phyloP scores from a whole-genome alignment of 1,140 invertebrate genomes.

The Teleopsis dalmanni region DNA sequence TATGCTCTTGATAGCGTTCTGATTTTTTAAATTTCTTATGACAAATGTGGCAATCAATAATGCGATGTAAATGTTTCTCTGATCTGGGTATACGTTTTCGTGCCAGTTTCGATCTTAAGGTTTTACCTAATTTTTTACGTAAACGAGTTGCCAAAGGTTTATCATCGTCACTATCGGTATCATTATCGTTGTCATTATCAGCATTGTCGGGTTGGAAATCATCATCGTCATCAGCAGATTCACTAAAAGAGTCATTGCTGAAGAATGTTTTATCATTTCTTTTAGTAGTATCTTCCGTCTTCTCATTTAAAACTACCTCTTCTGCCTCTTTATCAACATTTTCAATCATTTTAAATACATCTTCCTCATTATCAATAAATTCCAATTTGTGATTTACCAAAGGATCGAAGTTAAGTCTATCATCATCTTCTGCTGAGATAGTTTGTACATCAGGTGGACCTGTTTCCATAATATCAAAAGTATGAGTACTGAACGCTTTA shows the following conservation, averaged over 20 bases:
- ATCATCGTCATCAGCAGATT: constrained; percentile 11
- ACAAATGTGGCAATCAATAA: constrained; percentile 38
- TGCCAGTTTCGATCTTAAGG: constrained; percentile 8
- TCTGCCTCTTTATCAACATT: constrained; percentile 30
- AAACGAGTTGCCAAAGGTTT: constrained; percentile 29
- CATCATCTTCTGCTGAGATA: constrained; percentile 25
- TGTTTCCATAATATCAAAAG: constrained; percentile 3
- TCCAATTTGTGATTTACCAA: constrained; percentile 37
- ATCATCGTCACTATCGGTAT: constrained; percentile 31
- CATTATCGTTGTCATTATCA: constrained; percentile 26
- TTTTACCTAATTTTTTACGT: constrained; percentile 5
- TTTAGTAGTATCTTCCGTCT: constrained; percentile 13
- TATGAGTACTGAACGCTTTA: constrained; percentile 20
- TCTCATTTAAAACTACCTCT: constrained; percentile 18
- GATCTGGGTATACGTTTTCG: constrained; percentile 25
- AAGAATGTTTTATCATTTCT: no score
- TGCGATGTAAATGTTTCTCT: constrained; percentile 30
- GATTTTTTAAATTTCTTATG: constrained; percentile 39
- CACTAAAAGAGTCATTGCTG: constrained; percentile 12
- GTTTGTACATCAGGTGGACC: neutral
- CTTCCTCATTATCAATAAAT: constrained; percentile 36
- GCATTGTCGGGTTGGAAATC: constrained; percentile 9
- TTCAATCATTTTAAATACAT: constrained; percentile 39
- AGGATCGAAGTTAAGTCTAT: constrained; percentile 37
- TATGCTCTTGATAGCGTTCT: constrained; percentile 35